Base-by-base conservation (phyloP, 1,140 invertebrate genomes). In the Subanguina moxae region DNA sequence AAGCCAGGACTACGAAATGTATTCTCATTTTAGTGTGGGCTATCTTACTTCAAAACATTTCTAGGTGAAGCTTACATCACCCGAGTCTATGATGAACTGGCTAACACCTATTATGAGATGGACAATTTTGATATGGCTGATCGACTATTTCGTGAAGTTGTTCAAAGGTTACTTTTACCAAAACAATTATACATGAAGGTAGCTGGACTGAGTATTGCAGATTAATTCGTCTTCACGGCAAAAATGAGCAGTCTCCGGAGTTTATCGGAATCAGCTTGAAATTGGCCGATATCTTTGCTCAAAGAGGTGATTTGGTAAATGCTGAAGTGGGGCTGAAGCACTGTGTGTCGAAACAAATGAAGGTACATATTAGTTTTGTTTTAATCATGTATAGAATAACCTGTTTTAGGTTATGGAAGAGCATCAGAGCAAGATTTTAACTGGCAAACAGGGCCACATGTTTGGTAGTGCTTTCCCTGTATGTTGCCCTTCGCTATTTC, bases 241-340 rank as follows among this genome's bases (percentile, higher is more conserved):
- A 73, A 48, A 76, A 64, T 23, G 78, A 82, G 28, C 45, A 32
- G 13, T 82, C 81, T 21, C 77, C 81, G 19, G 81, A 78, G 57
- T 78, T 82, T 43, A 82, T 82, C 59, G 81, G 73, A 19, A 68
- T 81, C 42, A 73, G 68, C 25, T 58, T 82, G 48, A 83, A 82
- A 62, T 65, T 82, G 28, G 81, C 80, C 1, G 82, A 83, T 58
- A 74, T 82, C 56, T 76, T 77, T 52, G 82, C 80, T 23, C 42
- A 67, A 15, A 67, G 66, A 67, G 80, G 80, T 9, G 69, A 79
- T 7, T 32, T 82, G 15, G 71, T 78, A 15, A 74, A 66, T 59
- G 81, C 80, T 8, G 80, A 82, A 67, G 76, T 65, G 45, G 80
- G 80, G n/a, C 83, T 70, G 52, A 65, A 65, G 48, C 78, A 83